Percentiles rank a stretch among this genome's conserved stretches.
Evolutionary conservation across 37 sponge, comb jelly and placozoan genomes (phyloP).

Genomic region (Aplysina aerophoba): DNA sequence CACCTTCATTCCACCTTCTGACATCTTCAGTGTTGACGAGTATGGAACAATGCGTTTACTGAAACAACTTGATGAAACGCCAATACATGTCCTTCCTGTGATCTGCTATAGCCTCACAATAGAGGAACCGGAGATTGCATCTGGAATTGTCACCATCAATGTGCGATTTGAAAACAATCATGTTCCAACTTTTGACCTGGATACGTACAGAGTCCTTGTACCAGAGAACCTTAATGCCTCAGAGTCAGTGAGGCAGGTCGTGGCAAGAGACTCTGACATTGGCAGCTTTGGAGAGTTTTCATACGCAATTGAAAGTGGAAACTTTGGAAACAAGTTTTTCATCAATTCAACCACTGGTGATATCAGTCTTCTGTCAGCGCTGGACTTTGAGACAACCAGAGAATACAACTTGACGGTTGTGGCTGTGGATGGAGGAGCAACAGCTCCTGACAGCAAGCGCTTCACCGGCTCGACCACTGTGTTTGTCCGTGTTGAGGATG

Average conservation of each 20-base stretch:
- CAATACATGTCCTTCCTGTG: conserved; percentile 59
- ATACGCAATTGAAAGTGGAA: conserved; percentile 61
- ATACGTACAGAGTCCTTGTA: conserved; percentile 35
- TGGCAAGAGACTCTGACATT: conserved; percentile 71
- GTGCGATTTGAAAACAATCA: conserved; percentile 67
- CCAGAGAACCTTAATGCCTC: conserved; percentile 41
- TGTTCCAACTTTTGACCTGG: conserved; percentile 58
- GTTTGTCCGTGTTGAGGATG: conserved; percentile 44
- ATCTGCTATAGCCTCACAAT: conserved; percentile 40
- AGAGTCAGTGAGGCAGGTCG: conserved; percentile 26
- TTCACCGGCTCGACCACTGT: conserved; percentile 55
- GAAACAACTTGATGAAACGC: conserved; percentile 51
- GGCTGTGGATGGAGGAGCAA: conserved; percentile 67
- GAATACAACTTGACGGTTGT: conserved; percentile 52
- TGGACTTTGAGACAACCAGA: conserved; percentile 59
- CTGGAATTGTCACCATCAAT: conserved; percentile 59
- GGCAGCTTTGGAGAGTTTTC: conserved; percentile 69
- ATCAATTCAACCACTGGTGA: conserved; percentile 58
- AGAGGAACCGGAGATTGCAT: conserved; percentile 39
- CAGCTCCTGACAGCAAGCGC: conserved; percentile 28
- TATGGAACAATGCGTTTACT: conserved; percentile 48
- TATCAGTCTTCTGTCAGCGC: conserved; percentile 60
- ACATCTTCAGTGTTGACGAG: conserved; percentile 51
- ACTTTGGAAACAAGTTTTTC: conserved; percentile 62
- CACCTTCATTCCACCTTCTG: conserved; percentile 41